Percentiles rank a stretch among this genome's conserved stretches.
Evolutionary conservation across 2,797 vertebrate species (phyloP).

Genomic region (Micromesistius poutassou): DNA sequence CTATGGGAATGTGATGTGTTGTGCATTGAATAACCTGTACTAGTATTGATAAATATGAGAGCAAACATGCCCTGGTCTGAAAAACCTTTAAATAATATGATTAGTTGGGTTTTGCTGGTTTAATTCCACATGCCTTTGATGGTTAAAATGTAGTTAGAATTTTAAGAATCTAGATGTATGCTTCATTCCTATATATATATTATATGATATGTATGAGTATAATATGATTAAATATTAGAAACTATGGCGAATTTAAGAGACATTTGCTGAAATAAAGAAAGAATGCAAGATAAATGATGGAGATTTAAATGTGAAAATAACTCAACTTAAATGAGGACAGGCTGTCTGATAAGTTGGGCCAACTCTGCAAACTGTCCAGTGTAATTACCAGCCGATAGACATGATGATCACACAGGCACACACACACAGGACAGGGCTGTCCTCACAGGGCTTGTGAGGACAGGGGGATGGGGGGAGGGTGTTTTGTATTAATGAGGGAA

Average conservation of each 20-base stretch:
- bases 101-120: background rate
- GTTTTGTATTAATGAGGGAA: background rate
- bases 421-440: too few species aligned
- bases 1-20: background rate
- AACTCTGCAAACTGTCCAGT: slow-evolving; percentile 65
- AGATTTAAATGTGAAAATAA: slow-evolving; percentile 54
- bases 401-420: slow-evolving; percentile 9
- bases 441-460: background rate
- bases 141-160: too few species aligned
- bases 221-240: background rate
- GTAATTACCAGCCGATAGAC: slow-evolving; percentile 68
- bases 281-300: slow-evolving; percentile 2
- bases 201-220: background rate
- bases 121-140: background rate
- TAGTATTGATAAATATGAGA: background rate
- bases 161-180: too few species aligned
- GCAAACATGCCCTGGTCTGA: background rate
- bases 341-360: slow-evolving; percentile 54
- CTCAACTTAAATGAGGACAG: slow-evolving; percentile 10
- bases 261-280: background rate
- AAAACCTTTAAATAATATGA: background rate
- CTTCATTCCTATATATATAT: too few species aligned
- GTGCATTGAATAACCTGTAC: background rate
- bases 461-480: background rate
- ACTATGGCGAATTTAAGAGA: background rate